Evolutionary conservation across 2,888 invertebrate genomes (phyloP).

Genomic region (Scaptomyza tumidula): DNA sequence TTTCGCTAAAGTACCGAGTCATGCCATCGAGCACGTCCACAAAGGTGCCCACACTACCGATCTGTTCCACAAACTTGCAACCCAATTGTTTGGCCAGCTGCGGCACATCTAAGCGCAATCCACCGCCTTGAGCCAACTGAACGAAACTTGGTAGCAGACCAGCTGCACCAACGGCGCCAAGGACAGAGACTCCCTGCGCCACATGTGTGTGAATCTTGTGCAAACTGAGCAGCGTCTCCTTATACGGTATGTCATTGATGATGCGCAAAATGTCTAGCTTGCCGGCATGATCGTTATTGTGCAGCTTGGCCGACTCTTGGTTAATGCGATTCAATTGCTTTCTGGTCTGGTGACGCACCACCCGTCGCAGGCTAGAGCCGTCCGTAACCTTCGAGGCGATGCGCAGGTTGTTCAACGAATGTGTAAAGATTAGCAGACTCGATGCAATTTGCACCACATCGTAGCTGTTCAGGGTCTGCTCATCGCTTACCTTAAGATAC

Average conservation of each 20-base stretch:
- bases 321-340: slow-evolving; percentile 51
- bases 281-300: background rate
- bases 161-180: slow-evolving; percentile 30
- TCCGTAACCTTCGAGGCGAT: slow-evolving; percentile 63
- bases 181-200: slow-evolving; percentile 19
- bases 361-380: slow-evolving; percentile 64
- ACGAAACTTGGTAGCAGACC: slow-evolving; percentile 52
- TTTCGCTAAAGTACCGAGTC: slow-evolving; percentile 56
- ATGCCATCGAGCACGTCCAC: slow-evolving; percentile 68
- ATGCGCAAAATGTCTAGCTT: slow-evolving; percentile 78
- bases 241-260: slow-evolving; percentile 80
- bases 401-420: slow-evolving; percentile 78
- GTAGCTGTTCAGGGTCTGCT: slow-evolving; percentile 55
- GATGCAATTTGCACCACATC: slow-evolving; percentile 76
- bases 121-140: background rate
- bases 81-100: slow-evolving; percentile 55
- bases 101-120: slow-evolving; percentile 33
- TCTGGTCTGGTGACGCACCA: slow-evolving; percentile 64
- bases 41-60: slow-evolving; percentile 62
- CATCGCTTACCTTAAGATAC: slow-evolving; percentile 70
- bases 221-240: slow-evolving; percentile 46
- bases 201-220: slow-evolving; percentile 56
- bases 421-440: slow-evolving; percentile 76
- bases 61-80: slow-evolving; percentile 70
- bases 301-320: slow-evolving; percentile 51